Evolutionary conservation across 2,113 vertebrate species (phyloP).

Genomic region (Sporophila hypoxantha): DNA sequence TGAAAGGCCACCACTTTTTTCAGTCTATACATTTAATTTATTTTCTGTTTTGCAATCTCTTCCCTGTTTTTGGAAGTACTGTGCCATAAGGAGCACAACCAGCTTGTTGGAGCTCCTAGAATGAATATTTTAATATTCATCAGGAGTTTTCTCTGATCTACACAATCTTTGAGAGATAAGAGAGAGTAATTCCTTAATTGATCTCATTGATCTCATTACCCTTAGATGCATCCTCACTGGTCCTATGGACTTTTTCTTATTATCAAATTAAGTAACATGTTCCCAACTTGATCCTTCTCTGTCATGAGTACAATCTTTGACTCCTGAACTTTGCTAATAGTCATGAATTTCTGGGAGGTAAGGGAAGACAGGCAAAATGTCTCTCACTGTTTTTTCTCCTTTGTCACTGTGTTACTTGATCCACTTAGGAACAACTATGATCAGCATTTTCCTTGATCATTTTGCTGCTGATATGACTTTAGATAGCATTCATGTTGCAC

Average conservation of each 20-base stretch:
- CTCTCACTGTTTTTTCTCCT: not conserved
- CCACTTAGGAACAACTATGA: not conserved
- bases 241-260: not conserved
- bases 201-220: not conserved
- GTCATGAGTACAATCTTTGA: not conserved
- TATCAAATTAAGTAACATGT: not conserved
- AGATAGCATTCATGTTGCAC: not conserved
- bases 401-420: not conserved
- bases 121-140: not conserved
- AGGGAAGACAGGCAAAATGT: not conserved
- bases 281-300: not conserved
- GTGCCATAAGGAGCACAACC: not conserved
- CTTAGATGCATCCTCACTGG: not conserved
- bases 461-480: not conserved
- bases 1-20: not conserved
- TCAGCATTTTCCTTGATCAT: not conserved
- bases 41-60: not conserved
- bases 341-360: not conserved
- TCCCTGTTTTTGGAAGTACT: not conserved
- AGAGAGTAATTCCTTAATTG: not conserved
- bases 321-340: not conserved
- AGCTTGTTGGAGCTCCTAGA: not conserved
- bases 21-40: not conserved
- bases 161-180: not conserved
- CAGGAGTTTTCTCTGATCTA: not conserved